Percentiles rank a stretch among this genome's conserved stretches.
phyloP scores from a whole-genome alignment of 2,888 invertebrate genomes.

The Drosophila quinaria region DNA sequence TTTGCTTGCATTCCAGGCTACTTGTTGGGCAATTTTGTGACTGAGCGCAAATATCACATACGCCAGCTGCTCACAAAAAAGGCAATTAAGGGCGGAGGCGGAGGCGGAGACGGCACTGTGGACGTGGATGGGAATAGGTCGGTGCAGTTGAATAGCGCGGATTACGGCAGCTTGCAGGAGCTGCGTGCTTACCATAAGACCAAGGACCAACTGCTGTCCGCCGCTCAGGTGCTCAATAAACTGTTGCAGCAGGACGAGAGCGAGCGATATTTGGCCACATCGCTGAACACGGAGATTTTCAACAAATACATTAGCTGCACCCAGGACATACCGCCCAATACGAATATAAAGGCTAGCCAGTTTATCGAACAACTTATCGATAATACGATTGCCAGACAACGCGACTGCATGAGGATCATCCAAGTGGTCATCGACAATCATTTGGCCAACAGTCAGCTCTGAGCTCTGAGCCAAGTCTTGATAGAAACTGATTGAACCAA shows the following conservation, averaged over 20 bases:
- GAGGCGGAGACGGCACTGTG: conserved; percentile 29
- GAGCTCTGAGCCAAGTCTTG: conserved; percentile 1
- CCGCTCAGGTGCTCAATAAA: conserved; percentile 80
- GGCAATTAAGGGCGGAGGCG: conserved; percentile 54
- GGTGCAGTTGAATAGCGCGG: conserved; percentile 77
- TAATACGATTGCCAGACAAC: conserved; percentile 82
- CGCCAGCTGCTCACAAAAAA: conserved; percentile 80
- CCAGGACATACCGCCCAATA: conserved; percentile 84
- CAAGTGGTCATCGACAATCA: conserved; percentile 83
- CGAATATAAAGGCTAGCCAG: conserved; percentile 81
- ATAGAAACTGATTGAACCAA: conserved; percentile 2
- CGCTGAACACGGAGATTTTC: conserved; percentile 83
- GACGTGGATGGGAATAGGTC: conserved; percentile 57
- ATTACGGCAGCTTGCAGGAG: conserved; percentile 83
- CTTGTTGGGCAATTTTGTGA: conserved; percentile 85
- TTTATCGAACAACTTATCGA: conserved; percentile 84
- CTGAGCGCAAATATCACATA: conserved; percentile 84
- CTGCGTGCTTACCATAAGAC: conserved; percentile 82
- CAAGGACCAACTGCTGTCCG: conserved; percentile 78
- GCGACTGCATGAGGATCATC: conserved; percentile 83
- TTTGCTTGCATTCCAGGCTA: conserved; percentile 77
- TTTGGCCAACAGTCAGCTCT: conserved; percentile 77
- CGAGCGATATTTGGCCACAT: conserved; percentile 80
- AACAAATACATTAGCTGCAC: conserved; percentile 84
- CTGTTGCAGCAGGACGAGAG: conserved; percentile 76